Conservation (phyloP, 2,888 invertebrate genomes). For the Drosophila monieri region DNA sequence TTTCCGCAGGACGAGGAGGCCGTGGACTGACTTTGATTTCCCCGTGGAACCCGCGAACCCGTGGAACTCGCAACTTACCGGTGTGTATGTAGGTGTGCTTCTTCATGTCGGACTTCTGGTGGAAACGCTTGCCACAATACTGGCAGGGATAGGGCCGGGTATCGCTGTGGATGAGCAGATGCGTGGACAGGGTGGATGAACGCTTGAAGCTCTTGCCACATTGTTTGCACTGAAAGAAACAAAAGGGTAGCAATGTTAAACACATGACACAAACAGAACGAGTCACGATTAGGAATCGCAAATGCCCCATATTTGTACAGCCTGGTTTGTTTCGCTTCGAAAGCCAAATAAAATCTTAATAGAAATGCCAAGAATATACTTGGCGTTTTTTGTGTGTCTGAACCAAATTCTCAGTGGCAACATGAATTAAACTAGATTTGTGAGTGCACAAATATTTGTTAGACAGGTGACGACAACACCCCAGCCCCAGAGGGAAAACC, state of each 20-base stretch:
- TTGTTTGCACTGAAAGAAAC: constrained; percentile 90
- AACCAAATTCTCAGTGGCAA: constrained; percentile 60
- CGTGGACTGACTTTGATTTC: background rate
- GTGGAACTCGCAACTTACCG: constrained; percentile 86
- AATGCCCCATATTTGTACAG: constrained; percentile 61
- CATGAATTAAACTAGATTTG: constrained; percentile 77
- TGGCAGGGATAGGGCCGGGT: constrained; percentile 99
- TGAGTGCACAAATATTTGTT: constrained; percentile 72
- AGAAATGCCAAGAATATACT: constrained; percentile 42
- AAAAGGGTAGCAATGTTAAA: constrained; percentile 18
- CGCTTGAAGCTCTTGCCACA: constrained; percentile 98
- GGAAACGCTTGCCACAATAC: constrained; percentile 89
- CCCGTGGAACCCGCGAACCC: background rate
- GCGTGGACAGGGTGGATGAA: constrained; percentile 98
- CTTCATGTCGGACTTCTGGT: constrained; percentile 94
- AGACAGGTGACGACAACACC: constrained; percentile 36
- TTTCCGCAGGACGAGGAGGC: background rate
- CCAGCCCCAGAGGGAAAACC: constrained; percentile 54
- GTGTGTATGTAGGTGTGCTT: constrained; percentile 99
- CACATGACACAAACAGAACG: constrained; percentile 28
- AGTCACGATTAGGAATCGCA: constrained; percentile 30
- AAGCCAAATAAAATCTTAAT: constrained; percentile 66
- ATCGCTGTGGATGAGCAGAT: constrained; percentile 98
- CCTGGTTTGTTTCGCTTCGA: constrained; percentile 45
- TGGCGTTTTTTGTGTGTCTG: constrained; percentile 36